phyloP scores from a whole-genome alignment of 2,113 vertebrate genomes.

The Spea bombifrons region DNA sequence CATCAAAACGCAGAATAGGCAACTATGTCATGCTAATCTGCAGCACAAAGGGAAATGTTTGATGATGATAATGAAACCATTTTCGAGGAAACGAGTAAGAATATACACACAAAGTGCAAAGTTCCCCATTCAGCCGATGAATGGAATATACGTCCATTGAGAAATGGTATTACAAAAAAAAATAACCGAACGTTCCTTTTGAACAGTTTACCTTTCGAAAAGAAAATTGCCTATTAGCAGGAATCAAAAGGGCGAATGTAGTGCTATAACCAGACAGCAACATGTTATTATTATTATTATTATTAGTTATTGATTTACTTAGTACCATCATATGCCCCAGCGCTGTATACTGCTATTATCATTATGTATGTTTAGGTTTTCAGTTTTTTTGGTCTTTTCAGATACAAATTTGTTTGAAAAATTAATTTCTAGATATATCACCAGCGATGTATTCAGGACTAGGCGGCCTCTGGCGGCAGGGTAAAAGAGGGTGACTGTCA shows the following conservation, averaged over 20 bases:
- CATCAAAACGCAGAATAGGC: constrained; percentile 57
- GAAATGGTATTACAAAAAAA: neutral
- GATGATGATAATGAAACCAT: constrained; percentile 60
- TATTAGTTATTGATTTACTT: too few relatives aligned
- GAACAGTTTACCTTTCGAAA: neutral
- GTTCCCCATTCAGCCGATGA: constrained; percentile 24
- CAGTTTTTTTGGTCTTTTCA: too few relatives aligned
- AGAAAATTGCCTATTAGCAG: neutral
- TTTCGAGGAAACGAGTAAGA: constrained; percentile 49
- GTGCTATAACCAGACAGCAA: too few relatives aligned
- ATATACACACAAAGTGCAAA: constrained; percentile 3
- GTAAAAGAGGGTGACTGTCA: too few relatives aligned
- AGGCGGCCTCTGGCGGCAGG: too few relatives aligned
- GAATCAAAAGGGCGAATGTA: neutral
- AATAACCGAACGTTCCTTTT: neutral
- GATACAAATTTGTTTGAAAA: too few relatives aligned
- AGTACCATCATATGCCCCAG: too few relatives aligned
- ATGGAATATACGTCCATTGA: neutral
- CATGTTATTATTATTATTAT: too few relatives aligned
- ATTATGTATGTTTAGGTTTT: too few relatives aligned
- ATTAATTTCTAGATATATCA: too few relatives aligned
- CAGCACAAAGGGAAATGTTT: constrained; percentile 58
- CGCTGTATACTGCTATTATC: too few relatives aligned
- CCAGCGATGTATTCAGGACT: too few relatives aligned
- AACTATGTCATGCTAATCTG: constrained; percentile 59